Evolutionary conservation across 1,140 invertebrate species (phyloP).

Genomic region (Manduca sexta): DNA sequence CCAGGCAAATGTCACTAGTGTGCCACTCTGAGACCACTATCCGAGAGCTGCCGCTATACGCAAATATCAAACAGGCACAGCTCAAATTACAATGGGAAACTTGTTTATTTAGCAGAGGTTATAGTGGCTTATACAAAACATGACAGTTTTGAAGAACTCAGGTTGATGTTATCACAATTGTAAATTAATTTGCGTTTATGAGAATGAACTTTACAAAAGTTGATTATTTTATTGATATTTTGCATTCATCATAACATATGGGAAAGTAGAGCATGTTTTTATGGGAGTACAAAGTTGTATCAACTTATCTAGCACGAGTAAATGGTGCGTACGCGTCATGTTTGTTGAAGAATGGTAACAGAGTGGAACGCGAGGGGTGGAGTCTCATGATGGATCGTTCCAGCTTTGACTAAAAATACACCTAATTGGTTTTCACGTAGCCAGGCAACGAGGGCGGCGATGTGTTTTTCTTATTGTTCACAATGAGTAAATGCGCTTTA

Average conservation of each 20-base stretch:
- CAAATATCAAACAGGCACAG: neutral
- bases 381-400: constrained; percentile 50
- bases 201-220: constrained; percentile 8
- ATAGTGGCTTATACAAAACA: constrained; percentile 13
- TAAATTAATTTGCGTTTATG: constrained; percentile 11
- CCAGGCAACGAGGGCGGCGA: constrained; percentile 18
- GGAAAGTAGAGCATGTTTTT: neutral
- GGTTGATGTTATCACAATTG: constrained; percentile 6
- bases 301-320: too few relatives aligned
- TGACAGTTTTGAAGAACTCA: constrained; percentile 20
- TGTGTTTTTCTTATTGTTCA: constrained; percentile 12
- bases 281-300: neutral
- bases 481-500: constrained; percentile 7
- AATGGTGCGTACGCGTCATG: neutral
- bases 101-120: constrained; percentile 11
- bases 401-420: constrained; percentile 45
- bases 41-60: constrained; percentile 6
- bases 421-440: constrained; percentile 60
- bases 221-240: constrained; percentile 7
- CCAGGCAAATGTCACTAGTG: constrained; percentile 45
- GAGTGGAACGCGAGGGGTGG: constrained; percentile 45
- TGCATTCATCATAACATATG: too few relatives aligned
- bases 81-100: neutral
- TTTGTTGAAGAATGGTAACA: constrained; percentile 21
- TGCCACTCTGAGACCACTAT: constrained; percentile 12